Base-by-base conservation (phyloP, 1,140 invertebrate genomes). In the Diachasmimorpha longicaudata region DNA sequence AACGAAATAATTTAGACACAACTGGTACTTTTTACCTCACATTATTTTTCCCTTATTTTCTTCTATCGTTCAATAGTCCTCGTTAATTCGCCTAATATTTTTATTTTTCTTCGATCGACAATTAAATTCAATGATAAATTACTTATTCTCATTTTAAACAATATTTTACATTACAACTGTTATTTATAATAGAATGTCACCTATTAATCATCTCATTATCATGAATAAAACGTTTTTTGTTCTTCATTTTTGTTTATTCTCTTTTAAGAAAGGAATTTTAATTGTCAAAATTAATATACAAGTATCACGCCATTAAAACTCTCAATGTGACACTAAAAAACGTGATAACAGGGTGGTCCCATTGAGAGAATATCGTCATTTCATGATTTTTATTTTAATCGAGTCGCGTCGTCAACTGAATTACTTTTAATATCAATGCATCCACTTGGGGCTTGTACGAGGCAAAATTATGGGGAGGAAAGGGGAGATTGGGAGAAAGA, bases 371-470 rank as follows among this genome's bases (percentile, higher is more conserved):
- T 31, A n/a, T 31, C 6, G 2, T 31, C 31, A 31, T 31, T n/a
- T 31, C 31, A 63, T 63, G 48, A 46, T 77, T 77, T 36, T 42
- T 70, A 75, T 78, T 77, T 79, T 39, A 81, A 36, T 73, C 14
- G 72, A 66, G 19, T 25, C 66, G 13, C 63, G 58, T 63, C 55
- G 25, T 58, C 69, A 68, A 25, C 23, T 48, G 23, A 23, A 71
- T 37, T 23, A 74, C 44, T 36, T 42, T 42, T 23, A 39, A 66
- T 66, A 66, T 46, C 48, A 63, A 25, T 74, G 68, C 39, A 48
- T 74, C 23, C 44, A 74, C 55, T 37, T 44, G 85, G 85, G 86
- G 85, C 85, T 87, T 87, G 72, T 84, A 88, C 85, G 85, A 88
- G 85, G 85, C 86, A 82, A 78, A 52, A n/a, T 55, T 69, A 76